A percentile compares a stretch with the other conserved stretches of the same genome.
phyloP scores from a whole-genome alignment of 1,140 invertebrate genomes.

The Radopholus similis region DNA sequence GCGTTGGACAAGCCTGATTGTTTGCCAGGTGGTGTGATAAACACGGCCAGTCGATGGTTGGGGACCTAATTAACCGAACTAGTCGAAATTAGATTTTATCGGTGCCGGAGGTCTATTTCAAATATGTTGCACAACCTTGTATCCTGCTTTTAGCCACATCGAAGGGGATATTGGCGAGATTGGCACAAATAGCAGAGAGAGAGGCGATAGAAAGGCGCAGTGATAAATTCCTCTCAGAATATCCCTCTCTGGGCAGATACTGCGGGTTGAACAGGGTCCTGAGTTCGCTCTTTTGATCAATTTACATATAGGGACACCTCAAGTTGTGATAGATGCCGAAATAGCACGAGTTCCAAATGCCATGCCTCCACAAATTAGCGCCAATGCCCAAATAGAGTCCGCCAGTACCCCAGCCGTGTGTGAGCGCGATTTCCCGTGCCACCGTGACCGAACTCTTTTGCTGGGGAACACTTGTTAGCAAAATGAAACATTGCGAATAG shows the following conservation, averaged over 20 bases:
- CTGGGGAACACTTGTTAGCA: too few relatives aligned
- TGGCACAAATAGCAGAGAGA: constrained; percentile 75
- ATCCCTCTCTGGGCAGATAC: neutral
- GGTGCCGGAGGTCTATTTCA: neutral
- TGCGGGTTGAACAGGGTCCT: neutral
- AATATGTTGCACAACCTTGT: constrained; percentile 67
- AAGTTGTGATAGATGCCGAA: constrained; percentile 86
- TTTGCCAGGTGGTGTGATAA: constrained; percentile 73
- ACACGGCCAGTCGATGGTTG: constrained; percentile 61
- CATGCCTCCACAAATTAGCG: constrained; percentile 79
- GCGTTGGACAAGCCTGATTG: constrained; percentile 74
- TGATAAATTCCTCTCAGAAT: neutral
- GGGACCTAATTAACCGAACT: constrained; percentile 67
- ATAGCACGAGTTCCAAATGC: constrained; percentile 77
- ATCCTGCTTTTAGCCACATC: constrained; percentile 91
- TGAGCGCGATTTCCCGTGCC: constrained; percentile 74
- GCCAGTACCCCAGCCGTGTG: constrained; percentile 71
- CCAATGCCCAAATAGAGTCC: constrained; percentile 81
- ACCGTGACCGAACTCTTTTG: constrained; percentile 74
- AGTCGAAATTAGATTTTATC: neutral
- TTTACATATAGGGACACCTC: constrained; percentile 65
- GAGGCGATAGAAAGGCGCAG: constrained; percentile 76
- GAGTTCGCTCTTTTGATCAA: neutral
- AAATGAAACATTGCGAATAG: too few relatives aligned
- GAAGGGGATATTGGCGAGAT: constrained; percentile 84